Evolutionary conservation across 2,888 invertebrate species (phyloP).

Genomic region (Onchidella celtica): DNA sequence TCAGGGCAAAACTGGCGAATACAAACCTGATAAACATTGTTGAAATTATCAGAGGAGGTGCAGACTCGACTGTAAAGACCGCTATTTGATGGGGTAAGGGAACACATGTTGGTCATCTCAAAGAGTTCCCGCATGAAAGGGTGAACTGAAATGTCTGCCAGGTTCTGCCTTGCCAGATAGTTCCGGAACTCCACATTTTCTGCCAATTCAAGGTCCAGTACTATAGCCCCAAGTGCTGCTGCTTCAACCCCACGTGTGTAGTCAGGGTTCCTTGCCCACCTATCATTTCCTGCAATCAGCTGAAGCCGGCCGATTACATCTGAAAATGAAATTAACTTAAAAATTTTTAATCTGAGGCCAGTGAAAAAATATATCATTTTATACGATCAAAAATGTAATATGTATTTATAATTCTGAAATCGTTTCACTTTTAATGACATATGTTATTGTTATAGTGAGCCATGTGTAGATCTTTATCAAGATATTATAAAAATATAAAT

Average conservation of each 20-base stretch:
- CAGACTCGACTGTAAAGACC: conserved; percentile 59
- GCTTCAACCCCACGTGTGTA: conserved; percentile 57
- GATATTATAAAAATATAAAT: too few relatives aligned
- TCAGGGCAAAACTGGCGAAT: too few relatives aligned
- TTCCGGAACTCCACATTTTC: conserved; percentile 55
- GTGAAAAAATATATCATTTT: too few relatives aligned
- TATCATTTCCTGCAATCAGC: conserved; percentile 64
- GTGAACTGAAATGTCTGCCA: conserved; percentile 59
- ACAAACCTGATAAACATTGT: conserved; percentile 26
- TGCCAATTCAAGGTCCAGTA: conserved; percentile 56
- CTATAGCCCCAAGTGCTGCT: conserved; percentile 64
- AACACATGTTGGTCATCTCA: conserved; percentile 67
- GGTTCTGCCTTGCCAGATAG: conserved; percentile 54
- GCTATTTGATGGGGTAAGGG: conserved; percentile 60
- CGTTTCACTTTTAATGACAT: too few relatives aligned
- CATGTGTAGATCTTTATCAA: too few relatives aligned
- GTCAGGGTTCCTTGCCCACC: conserved; percentile 58
- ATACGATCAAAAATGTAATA: too few relatives aligned
- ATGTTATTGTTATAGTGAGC: too few relatives aligned
- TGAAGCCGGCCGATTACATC: conserved; percentile 57
- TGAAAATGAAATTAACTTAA: conserved; percentile 5
- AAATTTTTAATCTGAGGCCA: too few relatives aligned
- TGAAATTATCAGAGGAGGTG: conserved; percentile 1
- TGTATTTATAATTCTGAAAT: too few relatives aligned
- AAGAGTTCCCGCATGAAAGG: conserved; percentile 68